These are phyloP conservation scores for Megaceryle torquata DNA, from an alignment of 2,113 vertebrate species.

Conservation along the genomic window DNA sequence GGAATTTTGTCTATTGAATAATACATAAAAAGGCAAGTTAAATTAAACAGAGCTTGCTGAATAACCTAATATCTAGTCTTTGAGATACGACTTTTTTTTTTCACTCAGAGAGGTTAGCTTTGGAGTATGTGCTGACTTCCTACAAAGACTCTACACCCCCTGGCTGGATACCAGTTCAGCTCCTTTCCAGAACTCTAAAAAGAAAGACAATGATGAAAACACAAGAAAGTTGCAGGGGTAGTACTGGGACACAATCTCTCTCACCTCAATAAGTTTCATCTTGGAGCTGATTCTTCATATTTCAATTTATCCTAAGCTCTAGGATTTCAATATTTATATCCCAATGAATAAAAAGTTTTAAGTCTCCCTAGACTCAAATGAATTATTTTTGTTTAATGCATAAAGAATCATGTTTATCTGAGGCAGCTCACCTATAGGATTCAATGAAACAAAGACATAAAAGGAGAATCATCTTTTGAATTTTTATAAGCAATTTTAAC, in stretches of 20 bases:
- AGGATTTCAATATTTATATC: conserved; percentile 4
- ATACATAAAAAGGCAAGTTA: background rate
- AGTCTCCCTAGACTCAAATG: conserved; percentile 1
- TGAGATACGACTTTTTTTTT: background rate
- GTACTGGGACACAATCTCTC: background rate
- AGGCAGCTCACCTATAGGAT: conserved; percentile 5
- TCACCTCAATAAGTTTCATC: background rate
- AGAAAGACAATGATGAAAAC: background rate
- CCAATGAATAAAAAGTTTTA: background rate
- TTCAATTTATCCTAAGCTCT: background rate
- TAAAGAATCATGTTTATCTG: background rate
- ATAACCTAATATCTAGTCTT: background rate
- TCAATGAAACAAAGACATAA: conserved; percentile 23
- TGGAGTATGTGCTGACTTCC: background rate
- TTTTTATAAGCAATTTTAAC: conserved; percentile 38
- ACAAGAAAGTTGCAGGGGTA: background rate
- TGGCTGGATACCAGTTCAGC: background rate
- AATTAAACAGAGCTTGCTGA: background rate
- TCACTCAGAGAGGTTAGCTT: background rate
- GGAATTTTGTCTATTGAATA: background rate
- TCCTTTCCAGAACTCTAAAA: background rate
- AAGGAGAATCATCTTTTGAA: conserved; percentile 24
- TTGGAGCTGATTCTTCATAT: background rate
- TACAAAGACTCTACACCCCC: background rate
- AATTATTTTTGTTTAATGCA: conserved; percentile 33